Conservation (phyloP, 2,888 invertebrate genomes). For the Carpatolechia fugitivella region DNA sequence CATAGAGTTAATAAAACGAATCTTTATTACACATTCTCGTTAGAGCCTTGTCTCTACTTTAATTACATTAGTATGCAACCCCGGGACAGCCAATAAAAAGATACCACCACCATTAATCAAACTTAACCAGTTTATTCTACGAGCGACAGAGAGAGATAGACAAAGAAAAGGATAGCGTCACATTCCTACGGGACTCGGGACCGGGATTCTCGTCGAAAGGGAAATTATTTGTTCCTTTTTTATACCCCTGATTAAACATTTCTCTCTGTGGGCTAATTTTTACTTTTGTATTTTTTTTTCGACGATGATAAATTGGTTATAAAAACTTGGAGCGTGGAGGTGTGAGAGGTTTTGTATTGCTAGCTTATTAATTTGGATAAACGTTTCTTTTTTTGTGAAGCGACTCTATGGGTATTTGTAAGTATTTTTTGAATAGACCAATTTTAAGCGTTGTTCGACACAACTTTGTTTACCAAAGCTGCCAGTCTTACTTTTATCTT, state of each 20-base stretch:
- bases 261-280: slow-evolving; percentile 24
- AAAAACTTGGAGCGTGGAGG: slow-evolving; percentile 22
- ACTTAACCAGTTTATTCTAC: slow-evolving; percentile 24
- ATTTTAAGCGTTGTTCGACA: neutral
- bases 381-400: neutral
- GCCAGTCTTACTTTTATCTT: neutral
- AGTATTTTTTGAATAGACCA: neutral
- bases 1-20: slow-evolving; percentile 14
- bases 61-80: slow-evolving; percentile 27
- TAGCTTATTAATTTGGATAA: slow-evolving; percentile 23
- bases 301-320: slow-evolving; percentile 20
- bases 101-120: slow-evolving; percentile 26
- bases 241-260: slow-evolving; percentile 21
- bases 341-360: slow-evolving; percentile 22
- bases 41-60: slow-evolving; percentile 22
- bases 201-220: slow-evolving; percentile 25
- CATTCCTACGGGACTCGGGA: slow-evolving; percentile 26
- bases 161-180: slow-evolving; percentile 21
- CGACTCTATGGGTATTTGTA: neutral
- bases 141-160: slow-evolving; percentile 13
- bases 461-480: neutral
- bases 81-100: slow-evolving; percentile 23
- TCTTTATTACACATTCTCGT: slow-evolving; percentile 17
- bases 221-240: slow-evolving; percentile 23
- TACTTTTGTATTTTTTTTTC: slow-evolving; percentile 21